phyloP scores from a whole-genome alignment of 30 jellyfish, hydroid and myxozoan species.

The Pelagia noctiluca region DNA sequence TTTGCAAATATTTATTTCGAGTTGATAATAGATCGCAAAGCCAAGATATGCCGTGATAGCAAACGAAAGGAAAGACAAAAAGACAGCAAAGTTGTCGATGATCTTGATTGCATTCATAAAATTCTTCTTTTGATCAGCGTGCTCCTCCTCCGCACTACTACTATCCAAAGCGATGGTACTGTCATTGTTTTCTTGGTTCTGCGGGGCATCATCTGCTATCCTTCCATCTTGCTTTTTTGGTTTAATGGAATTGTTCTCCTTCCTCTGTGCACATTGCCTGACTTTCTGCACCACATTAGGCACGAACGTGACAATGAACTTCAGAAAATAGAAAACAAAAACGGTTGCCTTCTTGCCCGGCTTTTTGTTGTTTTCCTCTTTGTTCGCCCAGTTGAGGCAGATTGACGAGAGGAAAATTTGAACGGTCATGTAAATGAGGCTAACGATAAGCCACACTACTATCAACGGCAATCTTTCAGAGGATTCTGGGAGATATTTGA shows the following conservation, averaged over 20 bases:
- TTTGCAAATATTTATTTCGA: too few relatives aligned
- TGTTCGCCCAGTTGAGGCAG: constrained; percentile 71
- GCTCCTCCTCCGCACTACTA: neutral
- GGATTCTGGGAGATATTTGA: constrained; percentile 51
- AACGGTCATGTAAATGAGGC: constrained; percentile 10
- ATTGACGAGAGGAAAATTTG: constrained; percentile 51
- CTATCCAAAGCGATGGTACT: too few relatives aligned
- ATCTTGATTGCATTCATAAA: constrained; percentile 1
- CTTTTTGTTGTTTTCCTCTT: constrained; percentile 22
- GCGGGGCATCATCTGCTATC: neutral
- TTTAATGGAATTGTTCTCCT: neutral
- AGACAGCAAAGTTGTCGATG: constrained; percentile 7
- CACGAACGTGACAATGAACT: neutral
- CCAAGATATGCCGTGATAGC: neutral
- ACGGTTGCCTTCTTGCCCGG: constrained; percentile 38
- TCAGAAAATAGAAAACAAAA: constrained; percentile 10
- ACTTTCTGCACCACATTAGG: neutral
- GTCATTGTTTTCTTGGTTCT: neutral
- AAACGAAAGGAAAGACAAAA: neutral
- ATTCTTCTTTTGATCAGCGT: neutral
- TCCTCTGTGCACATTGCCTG: neutral
- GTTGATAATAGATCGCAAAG: too few relatives aligned
- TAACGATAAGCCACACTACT: constrained; percentile 12
- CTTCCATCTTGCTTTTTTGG: neutral
- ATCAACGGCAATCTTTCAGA: constrained; percentile 38